Conservation (phyloP, 2,113 vertebrate species). For the Aplodontia rufa region DNA sequence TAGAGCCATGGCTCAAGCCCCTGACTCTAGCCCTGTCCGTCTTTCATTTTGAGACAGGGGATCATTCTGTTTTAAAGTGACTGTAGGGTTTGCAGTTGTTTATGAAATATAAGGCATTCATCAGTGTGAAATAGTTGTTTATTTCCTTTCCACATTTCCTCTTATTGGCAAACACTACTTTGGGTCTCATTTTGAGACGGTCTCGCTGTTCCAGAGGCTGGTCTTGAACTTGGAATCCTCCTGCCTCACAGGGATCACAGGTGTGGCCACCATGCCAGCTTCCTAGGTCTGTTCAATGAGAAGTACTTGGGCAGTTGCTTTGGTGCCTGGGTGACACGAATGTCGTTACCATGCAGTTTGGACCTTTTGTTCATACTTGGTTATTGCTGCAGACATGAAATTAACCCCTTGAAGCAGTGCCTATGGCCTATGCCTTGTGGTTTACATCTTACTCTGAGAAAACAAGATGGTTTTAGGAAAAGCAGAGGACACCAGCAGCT, state of each 20-base stretch:
- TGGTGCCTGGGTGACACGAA: neutral
- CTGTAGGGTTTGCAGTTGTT: conserved; percentile 45
- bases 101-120: conserved; percentile 16
- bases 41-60: no score
- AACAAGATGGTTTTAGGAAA: neutral
- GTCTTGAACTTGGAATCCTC: no score
- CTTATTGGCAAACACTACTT: neutral
- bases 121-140: conserved; percentile 65
- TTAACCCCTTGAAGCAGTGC: neutral
- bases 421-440: no score
- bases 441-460: neutral
- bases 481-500: neutral
- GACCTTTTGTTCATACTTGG: neutral
- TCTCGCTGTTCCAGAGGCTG: no score
- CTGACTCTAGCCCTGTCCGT: no score
- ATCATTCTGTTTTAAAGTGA: conserved; percentile 24
- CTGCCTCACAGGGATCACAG: no score
- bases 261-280: no score
- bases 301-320: neutral
- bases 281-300: no score
- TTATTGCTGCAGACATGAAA: neutral
- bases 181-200: no score
- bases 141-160: conserved; percentile 70
- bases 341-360: neutral
- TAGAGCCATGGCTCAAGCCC: no score